phyloP scores from a whole-genome alignment of 2,888 invertebrate species.

The Polydrusus cervinus region DNA sequence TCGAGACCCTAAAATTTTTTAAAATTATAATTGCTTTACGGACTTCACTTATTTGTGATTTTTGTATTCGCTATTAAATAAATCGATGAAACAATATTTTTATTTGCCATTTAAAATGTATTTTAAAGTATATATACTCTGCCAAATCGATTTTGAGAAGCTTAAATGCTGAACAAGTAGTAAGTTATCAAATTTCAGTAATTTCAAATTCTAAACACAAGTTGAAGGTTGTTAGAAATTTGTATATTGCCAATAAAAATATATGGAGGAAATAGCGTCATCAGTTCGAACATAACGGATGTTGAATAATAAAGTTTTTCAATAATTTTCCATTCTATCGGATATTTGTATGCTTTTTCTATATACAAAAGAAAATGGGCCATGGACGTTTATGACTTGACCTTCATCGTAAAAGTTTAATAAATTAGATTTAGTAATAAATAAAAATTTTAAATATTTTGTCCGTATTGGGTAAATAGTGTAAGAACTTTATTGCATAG shows the following conservation, averaged over 20 bases:
- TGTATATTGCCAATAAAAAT: conserved; percentile 8
- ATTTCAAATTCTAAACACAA: conserved; percentile 18
- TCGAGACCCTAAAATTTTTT: no score
- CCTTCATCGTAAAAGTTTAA: not conserved
- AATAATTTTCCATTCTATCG: conserved; percentile 2
- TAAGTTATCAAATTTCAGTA: conserved; percentile 13
- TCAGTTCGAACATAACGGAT: conserved; percentile 15
- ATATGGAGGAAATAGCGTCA: conserved; percentile 9
- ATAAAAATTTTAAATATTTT: no score
- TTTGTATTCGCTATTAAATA: not conserved
- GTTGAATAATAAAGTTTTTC: conserved; percentile 20
- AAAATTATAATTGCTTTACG: no score
- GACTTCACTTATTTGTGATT: no score
- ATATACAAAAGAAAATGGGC: conserved; percentile 8
- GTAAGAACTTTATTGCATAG: no score
- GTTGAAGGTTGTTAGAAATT: conserved; percentile 18
- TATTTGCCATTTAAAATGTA: not conserved
- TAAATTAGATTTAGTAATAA: not conserved
- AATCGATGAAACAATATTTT: not conserved
- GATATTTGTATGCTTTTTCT: not conserved
- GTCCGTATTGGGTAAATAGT: no score
- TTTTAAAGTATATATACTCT: not conserved
- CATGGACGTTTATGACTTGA: conserved; percentile 1
- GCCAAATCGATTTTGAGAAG: conserved; percentile 6
- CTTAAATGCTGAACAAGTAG: not conserved